A percentile compares a stretch with the other conserved stretches of the same genome.
Evolutionary conservation across 2,113 vertebrate species (phyloP).

Genomic region (Oenanthe melanoleuca): DNA sequence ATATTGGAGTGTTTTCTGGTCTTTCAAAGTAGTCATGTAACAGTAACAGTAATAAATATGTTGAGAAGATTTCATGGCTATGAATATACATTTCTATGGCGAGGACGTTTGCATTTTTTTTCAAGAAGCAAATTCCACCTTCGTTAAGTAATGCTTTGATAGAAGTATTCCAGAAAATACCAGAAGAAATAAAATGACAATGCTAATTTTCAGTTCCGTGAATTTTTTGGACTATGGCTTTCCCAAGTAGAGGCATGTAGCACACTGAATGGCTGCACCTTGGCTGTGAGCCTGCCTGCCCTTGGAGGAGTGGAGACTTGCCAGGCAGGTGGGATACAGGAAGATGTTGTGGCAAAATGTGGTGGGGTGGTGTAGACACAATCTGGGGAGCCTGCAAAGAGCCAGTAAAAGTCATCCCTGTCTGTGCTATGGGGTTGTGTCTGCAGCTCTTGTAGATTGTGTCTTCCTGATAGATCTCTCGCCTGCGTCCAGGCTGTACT

Average conservation of each 20-base stretch:
- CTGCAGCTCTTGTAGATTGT: not conserved
- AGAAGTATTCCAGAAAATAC: not conserved
- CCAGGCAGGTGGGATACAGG: too few relatives aligned
- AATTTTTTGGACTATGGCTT: not conserved
- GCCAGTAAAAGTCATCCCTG: too few relatives aligned
- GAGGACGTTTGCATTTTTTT: not conserved
- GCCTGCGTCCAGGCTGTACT: not conserved
- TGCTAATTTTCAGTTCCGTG: not conserved
- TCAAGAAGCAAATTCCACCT: not conserved
- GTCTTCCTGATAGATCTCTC: not conserved
- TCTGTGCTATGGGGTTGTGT: not conserved
- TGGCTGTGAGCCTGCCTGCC: not conserved
- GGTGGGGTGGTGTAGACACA: too few relatives aligned
- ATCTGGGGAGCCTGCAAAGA: too few relatives aligned
- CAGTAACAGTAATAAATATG: not conserved
- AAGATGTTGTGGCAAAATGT: not conserved
- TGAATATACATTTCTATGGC: not conserved
- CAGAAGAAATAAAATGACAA: not conserved
- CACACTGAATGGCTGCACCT: not conserved
- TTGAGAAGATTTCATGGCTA: not conserved
- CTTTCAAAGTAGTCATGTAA: not conserved
- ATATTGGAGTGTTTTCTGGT: not conserved
- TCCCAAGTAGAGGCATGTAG: not conserved
- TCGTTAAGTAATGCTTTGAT: not conserved
- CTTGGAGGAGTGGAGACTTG: not conserved